Evolutionary conservation across 2,888 invertebrate genomes (phyloP).

Genomic region (Atethmia centrago): DNA sequence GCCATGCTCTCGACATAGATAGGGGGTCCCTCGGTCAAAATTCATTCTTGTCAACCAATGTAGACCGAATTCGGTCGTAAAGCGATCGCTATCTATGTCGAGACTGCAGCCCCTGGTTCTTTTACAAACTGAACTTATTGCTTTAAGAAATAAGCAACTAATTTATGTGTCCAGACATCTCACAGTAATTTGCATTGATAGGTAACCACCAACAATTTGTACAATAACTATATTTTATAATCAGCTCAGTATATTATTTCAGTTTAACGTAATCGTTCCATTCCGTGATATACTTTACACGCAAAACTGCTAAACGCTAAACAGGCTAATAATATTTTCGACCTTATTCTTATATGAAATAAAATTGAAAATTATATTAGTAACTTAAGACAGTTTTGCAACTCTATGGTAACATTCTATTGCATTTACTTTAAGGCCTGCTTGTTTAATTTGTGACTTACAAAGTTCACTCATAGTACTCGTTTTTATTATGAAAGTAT

Average conservation of each 20-base stretch:
- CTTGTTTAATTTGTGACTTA: constrained; percentile 63
- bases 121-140: constrained; percentile 54
- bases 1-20: no score
- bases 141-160: constrained; percentile 45
- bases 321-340: constrained; percentile 46
- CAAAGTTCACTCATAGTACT: constrained; percentile 37
- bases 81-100: no score
- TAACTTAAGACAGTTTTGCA: constrained; percentile 53
- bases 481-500: constrained; percentile 33
- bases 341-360: constrained; percentile 48
- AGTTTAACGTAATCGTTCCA: constrained; percentile 46
- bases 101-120: no score
- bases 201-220: constrained; percentile 56
- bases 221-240: constrained; percentile 41
- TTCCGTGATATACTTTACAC: constrained; percentile 46
- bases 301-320: constrained; percentile 56
- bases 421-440: constrained; percentile 66
- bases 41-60: no score
- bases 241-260: constrained; percentile 46
- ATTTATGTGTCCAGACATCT: constrained; percentile 47
- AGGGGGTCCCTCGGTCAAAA: no score
- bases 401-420: constrained; percentile 66
- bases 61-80: no score
- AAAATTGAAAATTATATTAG: constrained; percentile 58
- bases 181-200: constrained; percentile 55